Percentiles rank a stretch among this genome's conserved stretches.
Evolutionary conservation across 2,797 vertebrate genomes (phyloP).

Genomic region (Eidolon dupreanum): DNA sequence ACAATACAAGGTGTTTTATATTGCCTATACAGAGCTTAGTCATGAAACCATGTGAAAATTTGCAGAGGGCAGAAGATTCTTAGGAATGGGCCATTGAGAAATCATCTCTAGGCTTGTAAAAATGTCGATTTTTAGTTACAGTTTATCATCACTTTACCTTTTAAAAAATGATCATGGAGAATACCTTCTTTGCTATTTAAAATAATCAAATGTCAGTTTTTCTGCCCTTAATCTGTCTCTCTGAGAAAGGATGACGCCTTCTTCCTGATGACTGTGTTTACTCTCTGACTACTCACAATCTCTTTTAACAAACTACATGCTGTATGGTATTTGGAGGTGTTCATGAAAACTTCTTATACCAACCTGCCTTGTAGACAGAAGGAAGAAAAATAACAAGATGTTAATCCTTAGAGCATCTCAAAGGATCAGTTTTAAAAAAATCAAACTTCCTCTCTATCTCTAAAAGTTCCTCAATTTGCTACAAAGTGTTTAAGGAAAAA

Average conservation of each 20-base stretch:
- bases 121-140: background rate
- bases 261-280: background rate
- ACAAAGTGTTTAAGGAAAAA: background rate
- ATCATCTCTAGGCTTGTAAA: conserved; percentile 7
- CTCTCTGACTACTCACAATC: background rate
- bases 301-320: background rate
- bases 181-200: background rate
- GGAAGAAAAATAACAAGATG: background rate
- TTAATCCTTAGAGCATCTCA: conserved; percentile 25
- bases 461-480: background rate
- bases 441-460: background rate
- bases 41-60: conserved; percentile 19
- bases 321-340: background rate
- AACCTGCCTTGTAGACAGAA: background rate
- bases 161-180: background rate
- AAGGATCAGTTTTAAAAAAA: background rate
- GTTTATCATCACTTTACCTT: background rate
- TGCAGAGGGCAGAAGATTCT: background rate
- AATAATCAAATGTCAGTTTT: background rate
- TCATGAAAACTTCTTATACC: background rate
- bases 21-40: background rate
- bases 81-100: background rate
- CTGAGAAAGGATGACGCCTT: background rate
- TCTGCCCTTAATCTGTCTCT: background rate
- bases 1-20: background rate